Evolutionary conservation across 2,888 invertebrate species (phyloP).

Genomic region (Poecilus cupreus): DNA sequence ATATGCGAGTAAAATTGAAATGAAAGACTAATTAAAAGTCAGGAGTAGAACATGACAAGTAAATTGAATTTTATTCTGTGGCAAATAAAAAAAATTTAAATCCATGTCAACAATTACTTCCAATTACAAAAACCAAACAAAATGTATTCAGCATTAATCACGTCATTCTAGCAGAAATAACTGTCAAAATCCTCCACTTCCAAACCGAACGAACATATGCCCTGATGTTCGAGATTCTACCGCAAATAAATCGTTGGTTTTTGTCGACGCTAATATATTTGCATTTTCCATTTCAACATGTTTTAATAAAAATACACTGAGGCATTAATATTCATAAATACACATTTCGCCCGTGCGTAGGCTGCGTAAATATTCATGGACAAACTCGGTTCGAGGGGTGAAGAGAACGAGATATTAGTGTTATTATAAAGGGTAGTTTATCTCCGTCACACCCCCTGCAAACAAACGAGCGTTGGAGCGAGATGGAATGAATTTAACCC

Average conservation of each 20-base stretch:
- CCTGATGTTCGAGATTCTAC: background rate
- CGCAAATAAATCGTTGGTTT: constrained; percentile 30
- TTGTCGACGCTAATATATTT: constrained; percentile 23
- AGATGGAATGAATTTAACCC: background rate
- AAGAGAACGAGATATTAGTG: constrained; percentile 35
- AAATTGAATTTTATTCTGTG: constrained; percentile 14
- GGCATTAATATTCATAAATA: constrained; percentile 47
- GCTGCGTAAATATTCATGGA: constrained; percentile 39
- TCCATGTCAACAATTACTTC: constrained; percentile 30
- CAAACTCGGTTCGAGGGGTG: constrained; percentile 13
- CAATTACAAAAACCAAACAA: constrained; percentile 23
- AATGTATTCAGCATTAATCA: constrained; percentile 26
- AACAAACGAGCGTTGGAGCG: background rate
- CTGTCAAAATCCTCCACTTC: constrained; percentile 4
- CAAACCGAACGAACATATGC: background rate
- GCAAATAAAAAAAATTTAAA: background rate
- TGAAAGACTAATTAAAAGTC: background rate
- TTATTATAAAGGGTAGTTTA: constrained; percentile 33
- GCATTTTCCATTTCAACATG: constrained; percentile 46
- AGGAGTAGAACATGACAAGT: background rate
- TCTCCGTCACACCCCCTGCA: background rate
- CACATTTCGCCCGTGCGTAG: constrained; percentile 20
- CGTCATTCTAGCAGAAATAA: constrained; percentile 19
- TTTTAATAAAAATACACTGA: constrained; percentile 35
- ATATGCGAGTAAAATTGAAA: too few species aligned